Conservation (phyloP, 2,888 invertebrate genomes). For the Antheraea assamensis region DNA sequence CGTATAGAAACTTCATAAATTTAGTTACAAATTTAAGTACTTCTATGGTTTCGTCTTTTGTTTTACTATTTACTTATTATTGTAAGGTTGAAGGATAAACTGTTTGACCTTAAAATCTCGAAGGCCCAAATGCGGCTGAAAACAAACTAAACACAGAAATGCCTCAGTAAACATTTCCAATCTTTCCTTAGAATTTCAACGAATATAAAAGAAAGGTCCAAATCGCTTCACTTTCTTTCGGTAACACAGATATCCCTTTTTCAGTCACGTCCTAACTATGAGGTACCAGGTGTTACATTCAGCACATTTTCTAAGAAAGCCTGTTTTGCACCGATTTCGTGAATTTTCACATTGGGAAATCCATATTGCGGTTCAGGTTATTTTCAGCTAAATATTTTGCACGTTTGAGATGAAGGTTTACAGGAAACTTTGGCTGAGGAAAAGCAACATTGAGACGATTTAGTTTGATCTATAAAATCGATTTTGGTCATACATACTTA, state of each 20-base stretch:
- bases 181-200: background rate
- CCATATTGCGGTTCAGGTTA: background rate
- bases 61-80: background rate
- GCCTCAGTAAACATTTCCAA: conserved; percentile 7
- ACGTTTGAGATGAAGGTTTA: background rate
- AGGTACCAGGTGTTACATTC: conserved; percentile 18
- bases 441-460: background rate
- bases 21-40: background rate
- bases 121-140: background rate
- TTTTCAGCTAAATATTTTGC: background rate
- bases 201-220: conserved; percentile 15
- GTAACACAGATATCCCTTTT: conserved; percentile 8
- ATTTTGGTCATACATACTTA: background rate
- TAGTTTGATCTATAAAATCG: background rate
- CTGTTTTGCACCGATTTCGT: background rate
- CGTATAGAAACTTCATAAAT: background rate
- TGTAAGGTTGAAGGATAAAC: background rate
- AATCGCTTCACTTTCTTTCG: conserved; percentile 12
- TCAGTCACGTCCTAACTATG: conserved; percentile 16
- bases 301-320: conserved; percentile 12
- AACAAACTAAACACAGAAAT: conserved; percentile 6
- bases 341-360: background rate
- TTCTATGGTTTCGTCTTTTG: background rate
- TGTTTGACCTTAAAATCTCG: background rate
- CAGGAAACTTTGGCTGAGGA: background rate